Evolutionary conservation across 2,888 invertebrate species (phyloP), one percentile per base, ranked within the genome.

Genomic region (Blera fallax): DNA sequence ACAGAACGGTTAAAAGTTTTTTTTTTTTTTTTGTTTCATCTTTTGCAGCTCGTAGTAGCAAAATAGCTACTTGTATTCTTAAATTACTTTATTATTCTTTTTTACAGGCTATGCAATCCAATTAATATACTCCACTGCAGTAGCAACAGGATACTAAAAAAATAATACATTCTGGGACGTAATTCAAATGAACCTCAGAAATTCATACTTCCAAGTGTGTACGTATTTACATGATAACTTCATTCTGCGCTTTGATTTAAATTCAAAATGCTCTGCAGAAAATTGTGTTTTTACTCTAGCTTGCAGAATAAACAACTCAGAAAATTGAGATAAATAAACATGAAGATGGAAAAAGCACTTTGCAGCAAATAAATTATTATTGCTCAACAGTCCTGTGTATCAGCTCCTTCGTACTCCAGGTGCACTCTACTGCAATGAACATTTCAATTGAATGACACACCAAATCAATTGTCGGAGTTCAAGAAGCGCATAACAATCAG

Each of bases 401-500:
- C 1, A 10, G 16, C n/a, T 4, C 7, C 10, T 43, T 62, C 14
- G 14, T 50, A 16, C 21, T 45, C 6, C 64, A 64, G 48, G 64
- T 65, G 50, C 11, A 32, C 45, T n/a, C n/a, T n/a, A 64, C 18
- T 50, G 48, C 48, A 62, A 21, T 34, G 32, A 29, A 10, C 32
- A 34, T 50, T 65, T 34, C 11, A 65, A 65, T 18, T 50, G 48
- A 18, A 48, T 32, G 48, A 34, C 65, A 65, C 21, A 65, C 50
- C 32, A 34, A 65, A 65, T 65, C 65, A 32, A 65, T 65, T 65
- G 48, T 50, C 50, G 32, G 21, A 65, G 34, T 65, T 65, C 50
- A 32, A 34, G 34, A 48, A 21, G 29, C 34, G 43, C 34, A 65
- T 43, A 60, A 40, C 40, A 40, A 60, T 43, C 60, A 43, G 21